phyloP scores from a whole-genome alignment of 2,797 vertebrate species.

The Pseudotriccus pelzelni region DNA sequence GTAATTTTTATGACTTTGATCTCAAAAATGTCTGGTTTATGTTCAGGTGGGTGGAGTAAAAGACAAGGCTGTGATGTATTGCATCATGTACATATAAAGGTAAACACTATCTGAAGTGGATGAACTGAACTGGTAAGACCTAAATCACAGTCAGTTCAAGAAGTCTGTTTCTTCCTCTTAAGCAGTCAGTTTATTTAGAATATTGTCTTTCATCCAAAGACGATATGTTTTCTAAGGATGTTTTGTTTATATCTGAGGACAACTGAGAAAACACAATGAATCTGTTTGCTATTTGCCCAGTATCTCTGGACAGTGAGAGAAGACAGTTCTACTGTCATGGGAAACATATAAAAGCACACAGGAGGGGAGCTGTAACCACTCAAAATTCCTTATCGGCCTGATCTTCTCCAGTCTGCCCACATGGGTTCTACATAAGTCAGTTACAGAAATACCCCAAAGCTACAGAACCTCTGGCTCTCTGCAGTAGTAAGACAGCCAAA shows the following conservation, averaged over 20 bases:
- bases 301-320: background rate
- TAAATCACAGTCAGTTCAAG: slow-evolving; percentile 17
- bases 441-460: background rate
- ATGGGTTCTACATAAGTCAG: fast-evolving
- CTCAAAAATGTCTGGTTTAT: slow-evolving; percentile 35
- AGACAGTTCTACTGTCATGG: background rate
- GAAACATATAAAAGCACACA: background rate
- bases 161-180: slow-evolving; percentile 22
- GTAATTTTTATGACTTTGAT: background rate
- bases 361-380: background rate
- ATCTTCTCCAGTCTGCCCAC: background rate
- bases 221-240: slow-evolving; percentile 33
- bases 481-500: background rate
- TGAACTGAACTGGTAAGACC: slow-evolving; percentile 13
- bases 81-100: slow-evolving; percentile 1
- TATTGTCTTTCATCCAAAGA: slow-evolving; percentile 39
- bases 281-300: background rate
- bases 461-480: background rate
- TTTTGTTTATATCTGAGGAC: slow-evolving; percentile 22
- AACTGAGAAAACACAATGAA: slow-evolving; percentile 28
- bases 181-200: slow-evolving; percentile 50
- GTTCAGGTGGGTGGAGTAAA: slow-evolving; percentile 18
- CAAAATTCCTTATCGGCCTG: background rate
- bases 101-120: slow-evolving; percentile 10
- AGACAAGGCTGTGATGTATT: background rate